Conservation (phyloP, 2,888 invertebrate species). For the Plebejus argus region DNA sequence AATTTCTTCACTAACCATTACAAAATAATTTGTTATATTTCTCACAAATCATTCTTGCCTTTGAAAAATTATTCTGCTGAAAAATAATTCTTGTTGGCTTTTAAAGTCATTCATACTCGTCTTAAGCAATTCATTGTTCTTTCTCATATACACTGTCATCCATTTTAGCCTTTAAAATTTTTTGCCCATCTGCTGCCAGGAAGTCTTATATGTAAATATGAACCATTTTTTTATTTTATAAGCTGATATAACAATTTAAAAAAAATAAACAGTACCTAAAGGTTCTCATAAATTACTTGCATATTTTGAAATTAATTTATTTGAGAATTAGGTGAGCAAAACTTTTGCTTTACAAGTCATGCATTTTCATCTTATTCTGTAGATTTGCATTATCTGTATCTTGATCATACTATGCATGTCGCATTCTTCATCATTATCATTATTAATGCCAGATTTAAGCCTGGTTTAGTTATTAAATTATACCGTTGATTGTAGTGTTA, state of each 20-base stretch:
- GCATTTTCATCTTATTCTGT: constrained; percentile 24
- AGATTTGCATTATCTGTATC: constrained; percentile 25
- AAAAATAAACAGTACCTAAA: neutral
- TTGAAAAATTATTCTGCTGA: neutral
- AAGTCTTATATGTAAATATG: neutral
- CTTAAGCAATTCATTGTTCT: neutral
- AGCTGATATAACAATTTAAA: neutral
- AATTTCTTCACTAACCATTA: neutral
- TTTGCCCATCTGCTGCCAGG: constrained; percentile 18
- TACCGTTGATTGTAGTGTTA: constrained; percentile 7
- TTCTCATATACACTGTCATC: neutral
- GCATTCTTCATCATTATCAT: constrained; percentile 24
- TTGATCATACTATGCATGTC: constrained; percentile 24
- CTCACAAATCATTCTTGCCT: neutral
- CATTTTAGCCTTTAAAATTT: neutral
- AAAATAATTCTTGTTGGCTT: neutral
- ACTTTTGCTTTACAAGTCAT: neutral
- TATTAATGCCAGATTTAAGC: constrained; percentile 26
- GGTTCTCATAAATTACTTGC: neutral
- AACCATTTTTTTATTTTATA: neutral
- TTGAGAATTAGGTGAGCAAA: neutral
- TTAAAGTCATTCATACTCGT: neutral
- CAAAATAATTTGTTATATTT: neutral
- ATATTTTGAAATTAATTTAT: neutral
- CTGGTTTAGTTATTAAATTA: constrained; percentile 29